phyloP scores from a whole-genome alignment of 1,140 invertebrate species.

The Drosophila nikananu region DNA sequence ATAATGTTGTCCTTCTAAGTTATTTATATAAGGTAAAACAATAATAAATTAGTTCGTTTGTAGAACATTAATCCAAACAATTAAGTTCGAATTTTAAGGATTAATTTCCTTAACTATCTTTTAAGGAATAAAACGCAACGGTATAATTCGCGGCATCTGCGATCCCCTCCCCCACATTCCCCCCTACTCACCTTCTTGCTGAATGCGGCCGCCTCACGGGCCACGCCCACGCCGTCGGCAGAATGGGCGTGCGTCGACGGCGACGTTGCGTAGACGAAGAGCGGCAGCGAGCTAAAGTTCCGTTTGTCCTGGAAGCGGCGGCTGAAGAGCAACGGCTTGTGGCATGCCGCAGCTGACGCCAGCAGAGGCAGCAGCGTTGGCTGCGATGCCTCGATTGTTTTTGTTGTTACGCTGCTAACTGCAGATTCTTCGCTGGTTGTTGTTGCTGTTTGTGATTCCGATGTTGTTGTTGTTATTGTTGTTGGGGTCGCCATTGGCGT shows the following conservation, averaged over 20 bases:
- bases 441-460: conserved; percentile 16
- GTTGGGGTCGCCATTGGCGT: conserved; percentile 71
- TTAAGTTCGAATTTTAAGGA: no score
- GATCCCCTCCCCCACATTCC: neutral
- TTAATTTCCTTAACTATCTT: no score
- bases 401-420: conserved; percentile 11
- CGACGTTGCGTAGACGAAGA: conserved; percentile 81
- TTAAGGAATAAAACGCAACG: neutral
- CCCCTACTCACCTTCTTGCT: conserved; percentile 72
- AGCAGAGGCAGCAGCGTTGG: conserved; percentile 63
- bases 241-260: conserved; percentile 74
- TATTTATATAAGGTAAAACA: no score
- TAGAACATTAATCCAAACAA: no score
- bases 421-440: conserved; percentile 15
- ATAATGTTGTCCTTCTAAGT: no score
- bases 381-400: conserved; percentile 44
- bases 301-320: conserved; percentile 81
- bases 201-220: conserved; percentile 72
- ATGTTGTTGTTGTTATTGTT: conserved; percentile 22
- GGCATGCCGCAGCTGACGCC: conserved; percentile 68
- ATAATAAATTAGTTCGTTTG: no score
- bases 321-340: conserved; percentile 78
- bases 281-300: conserved; percentile 79
- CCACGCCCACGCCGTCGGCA: conserved; percentile 80
- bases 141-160: neutral